These are phyloP conservation scores for Punctoribates punctum DNA, from an alignment of 2,888 invertebrate genomes.

Conservation along the genomic window DNA sequence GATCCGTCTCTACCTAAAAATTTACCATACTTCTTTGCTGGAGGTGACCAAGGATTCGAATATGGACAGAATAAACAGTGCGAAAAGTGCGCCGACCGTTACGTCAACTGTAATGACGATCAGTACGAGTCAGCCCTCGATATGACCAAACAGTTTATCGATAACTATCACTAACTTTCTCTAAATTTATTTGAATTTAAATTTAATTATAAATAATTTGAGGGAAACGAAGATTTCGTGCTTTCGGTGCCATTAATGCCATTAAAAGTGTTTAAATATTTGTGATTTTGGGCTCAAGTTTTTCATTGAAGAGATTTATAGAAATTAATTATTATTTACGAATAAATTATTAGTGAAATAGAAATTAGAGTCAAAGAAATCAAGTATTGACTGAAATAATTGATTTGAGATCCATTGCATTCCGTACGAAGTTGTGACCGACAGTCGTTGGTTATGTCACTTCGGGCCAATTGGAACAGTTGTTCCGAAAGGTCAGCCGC, in stretches of 20 bases:
- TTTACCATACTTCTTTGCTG: slow-evolving; percentile 35
- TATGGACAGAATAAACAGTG: slow-evolving; percentile 37
- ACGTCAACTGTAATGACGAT: slow-evolving; percentile 12
- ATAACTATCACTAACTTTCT: neutral
- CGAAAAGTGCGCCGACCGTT: slow-evolving; percentile 28
- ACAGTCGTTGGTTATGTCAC: neutral
- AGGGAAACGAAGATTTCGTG: neutral
- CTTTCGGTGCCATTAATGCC: neutral
- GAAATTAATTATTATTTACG: neutral
- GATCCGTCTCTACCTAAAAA: slow-evolving; percentile 28
- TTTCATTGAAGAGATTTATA: too few species aligned
- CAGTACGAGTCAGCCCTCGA: slow-evolving; percentile 33
- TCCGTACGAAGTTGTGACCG: neutral
- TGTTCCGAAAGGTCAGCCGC: slow-evolving; percentile 1
- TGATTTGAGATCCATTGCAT: neutral
- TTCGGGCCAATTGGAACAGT: neutral
- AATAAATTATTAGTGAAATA: neutral
- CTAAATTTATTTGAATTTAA: neutral
- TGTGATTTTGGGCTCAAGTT: neutral
- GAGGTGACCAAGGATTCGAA: slow-evolving; percentile 40
- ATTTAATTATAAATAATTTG: neutral
- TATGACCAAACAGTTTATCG: slow-evolving; percentile 9
- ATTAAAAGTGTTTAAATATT: neutral
- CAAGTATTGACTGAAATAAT: neutral
- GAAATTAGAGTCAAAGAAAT: neutral